These are phyloP conservation scores for Mechanitis messenoides DNA, from an alignment of 2,888 invertebrate genomes.

Conservation along the genomic window DNA sequence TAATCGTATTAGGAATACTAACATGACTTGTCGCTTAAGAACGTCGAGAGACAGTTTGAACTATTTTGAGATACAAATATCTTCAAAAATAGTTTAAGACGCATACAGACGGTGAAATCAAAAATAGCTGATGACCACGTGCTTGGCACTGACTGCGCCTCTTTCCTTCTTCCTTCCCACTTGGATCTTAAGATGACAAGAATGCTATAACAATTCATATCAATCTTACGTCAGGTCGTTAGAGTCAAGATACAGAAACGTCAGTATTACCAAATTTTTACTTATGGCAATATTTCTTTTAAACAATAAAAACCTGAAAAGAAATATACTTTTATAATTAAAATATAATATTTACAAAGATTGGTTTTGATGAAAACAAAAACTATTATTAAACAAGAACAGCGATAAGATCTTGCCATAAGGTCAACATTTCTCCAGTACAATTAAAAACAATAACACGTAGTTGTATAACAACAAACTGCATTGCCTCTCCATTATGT, in stretches of 20 bases:
- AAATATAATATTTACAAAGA: background rate
- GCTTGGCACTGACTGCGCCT: slow-evolving; percentile 30
- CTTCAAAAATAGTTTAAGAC: slow-evolving; percentile 33
- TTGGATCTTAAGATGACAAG: slow-evolving; percentile 3
- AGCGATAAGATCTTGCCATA: background rate
- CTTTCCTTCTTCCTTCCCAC: slow-evolving; percentile 22
- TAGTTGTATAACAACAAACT: no score
- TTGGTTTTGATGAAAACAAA: background rate
- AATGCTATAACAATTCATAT: slow-evolving; percentile 10
- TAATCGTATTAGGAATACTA: slow-evolving; percentile 9
- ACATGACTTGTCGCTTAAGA: slow-evolving; percentile 11
- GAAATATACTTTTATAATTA: no score
- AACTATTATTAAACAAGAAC: background rate
- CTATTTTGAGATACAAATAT: slow-evolving; percentile 24
- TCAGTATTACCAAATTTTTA: no score
- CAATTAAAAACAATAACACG: no score
- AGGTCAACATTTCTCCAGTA: background rate
- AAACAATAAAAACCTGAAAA: no score
- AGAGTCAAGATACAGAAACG: no score
- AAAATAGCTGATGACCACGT: slow-evolving; percentile 32
- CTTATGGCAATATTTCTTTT: no score
- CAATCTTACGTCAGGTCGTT: background rate
- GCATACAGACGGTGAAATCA: slow-evolving; percentile 30
- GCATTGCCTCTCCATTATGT: background rate
- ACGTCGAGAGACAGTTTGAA: slow-evolving; percentile 20